A percentile compares a stretch with the other conserved stretches of the same genome.
These are phyloP conservation scores for Ailuropoda melanoleuca DNA, from an alignment of 2,113 vertebrate genomes.

Conservation along the genomic window DNA sequence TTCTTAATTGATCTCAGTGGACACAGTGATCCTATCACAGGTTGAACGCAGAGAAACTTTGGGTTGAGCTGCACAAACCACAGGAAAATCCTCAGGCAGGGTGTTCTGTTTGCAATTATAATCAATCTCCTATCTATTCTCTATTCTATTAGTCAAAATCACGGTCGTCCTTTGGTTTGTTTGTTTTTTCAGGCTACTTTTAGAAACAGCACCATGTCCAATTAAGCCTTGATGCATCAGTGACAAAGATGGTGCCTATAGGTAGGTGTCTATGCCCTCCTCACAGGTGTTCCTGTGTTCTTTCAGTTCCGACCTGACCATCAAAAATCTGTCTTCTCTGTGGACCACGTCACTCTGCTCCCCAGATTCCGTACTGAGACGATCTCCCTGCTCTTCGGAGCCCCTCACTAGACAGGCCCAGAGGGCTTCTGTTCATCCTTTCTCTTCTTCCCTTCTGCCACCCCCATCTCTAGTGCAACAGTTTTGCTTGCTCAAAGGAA, in stretches of 20 bases:
- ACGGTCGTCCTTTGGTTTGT: not conserved
- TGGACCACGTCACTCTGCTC: not conserved
- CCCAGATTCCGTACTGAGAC: not conserved
- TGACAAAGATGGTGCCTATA: not conserved
- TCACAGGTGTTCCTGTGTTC: rapidly evolving
- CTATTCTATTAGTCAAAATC: not conserved
- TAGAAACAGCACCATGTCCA: not conserved
- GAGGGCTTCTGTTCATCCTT: not conserved
- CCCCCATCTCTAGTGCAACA: not conserved
- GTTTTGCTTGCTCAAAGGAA: not conserved
- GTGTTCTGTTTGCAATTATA: not conserved
- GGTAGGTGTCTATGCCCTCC: not conserved
- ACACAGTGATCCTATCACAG: not conserved
- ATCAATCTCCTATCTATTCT: not conserved
- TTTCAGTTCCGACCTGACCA: too few species aligned
- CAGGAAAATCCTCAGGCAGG: not conserved
- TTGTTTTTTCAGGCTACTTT: not conserved
- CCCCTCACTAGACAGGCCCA: not conserved
- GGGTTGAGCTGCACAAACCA: not conserved
- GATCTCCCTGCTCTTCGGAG: not conserved
- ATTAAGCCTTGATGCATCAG: not conserved
- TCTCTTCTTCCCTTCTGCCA: not conserved
- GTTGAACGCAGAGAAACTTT: not conserved
- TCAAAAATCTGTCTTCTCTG: not conserved
- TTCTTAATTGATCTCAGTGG: not conserved